Base-by-base conservation (phyloP, 2,888 invertebrate genomes). In the Amphimallon solstitiale region DNA sequence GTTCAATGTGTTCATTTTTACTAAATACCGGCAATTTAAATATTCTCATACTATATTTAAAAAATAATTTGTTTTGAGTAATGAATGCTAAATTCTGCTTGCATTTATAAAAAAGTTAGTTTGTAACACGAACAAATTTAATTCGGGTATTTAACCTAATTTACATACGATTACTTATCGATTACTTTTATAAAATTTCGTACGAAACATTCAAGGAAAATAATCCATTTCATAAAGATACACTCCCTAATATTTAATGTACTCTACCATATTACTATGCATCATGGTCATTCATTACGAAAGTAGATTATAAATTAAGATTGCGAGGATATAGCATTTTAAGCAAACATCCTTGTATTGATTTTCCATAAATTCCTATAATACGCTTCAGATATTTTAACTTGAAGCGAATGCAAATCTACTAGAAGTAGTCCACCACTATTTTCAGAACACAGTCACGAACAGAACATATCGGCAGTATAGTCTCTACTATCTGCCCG, bases 291-390 rank as follows among this genome's bases (percentile, higher is more conserved):
- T 35, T 40, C 62, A 63, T 62, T 62, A 63, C 29, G 6, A 43
- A 23, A 65, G 35, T 49, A 63, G 54, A 63, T 59, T 63, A 51
- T 48, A 52, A 63, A 65, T 66, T 62, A 51, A 37, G 68, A 65
- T 66, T 56, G 52, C 19, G 48, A 21, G 51, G 45, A 66, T 63
- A 65, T 67, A 65, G 61, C 63, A 52, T 69, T 66, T 69, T 65
- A 51, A 61, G 59, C 45, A 61, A 63, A 67, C 63, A 70, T 68
- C 68, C 68, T 61, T 23, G 68, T 72, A 78, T 78, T 72, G 77
- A 78, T 78, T 76, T 72, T 65, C 69, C 76, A 76, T 77, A 76
- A 76, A 76, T 78, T 71, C 71, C 71, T 73, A 74, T 70, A 67
- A 69, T 64, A 66, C 67, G 67, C 68, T 63, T 63, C 63, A 68